Base-by-base conservation (phyloP, 1,140 invertebrate species). In the Drosophila pandora region DNA sequence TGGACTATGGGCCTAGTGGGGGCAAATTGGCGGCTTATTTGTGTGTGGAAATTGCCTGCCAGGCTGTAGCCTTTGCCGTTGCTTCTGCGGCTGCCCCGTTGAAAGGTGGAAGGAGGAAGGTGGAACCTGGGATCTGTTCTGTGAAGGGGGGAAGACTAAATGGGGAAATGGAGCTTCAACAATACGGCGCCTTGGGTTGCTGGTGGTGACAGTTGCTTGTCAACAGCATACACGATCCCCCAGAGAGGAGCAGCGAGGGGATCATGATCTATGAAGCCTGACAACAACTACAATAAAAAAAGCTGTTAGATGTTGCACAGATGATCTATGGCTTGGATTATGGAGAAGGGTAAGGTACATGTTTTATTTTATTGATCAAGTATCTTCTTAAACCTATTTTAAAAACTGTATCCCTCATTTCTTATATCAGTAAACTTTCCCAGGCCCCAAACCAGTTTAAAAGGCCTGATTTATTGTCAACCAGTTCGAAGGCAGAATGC, bases 21-120 rank as follows among this genome's bases (percentile, higher is more conserved):
- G 69, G 73, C 80, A 84, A 84, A 84, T 84, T 84, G 81, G 73
- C 81, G 82, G 82, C 74, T 81, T 87, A 85, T 81, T 85, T 87
- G 82, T 85, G 77, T 85, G 81, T 85, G 82, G 64, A 87, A 85
- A 87, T 81, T 67, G 77, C 69, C 74, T 67, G 82, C 55, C 62
- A 76, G 59, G 71, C 59, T 45, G 45, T 58, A 21, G 49, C 39
- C 37, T 37, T 53, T 32, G 32, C 59, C 37, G 12, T 61, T 45
- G 39, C 63, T 61, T 21, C 34, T 61, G 34, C 67, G 5, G 23
- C 47, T 28, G 34, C 48, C 34, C 28, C 49, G 45, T 71, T 34
- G 47, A 60, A 2, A 45, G 21, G 17, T 23, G 43, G 43, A 23
- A 58, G 57, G 43, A 62, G 58, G 21, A 34, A n/a, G 23, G 48